These are phyloP conservation scores for Odontophorus gujanensis DNA, from an alignment of 2,113 vertebrate genomes.

Conservation along the genomic window DNA sequence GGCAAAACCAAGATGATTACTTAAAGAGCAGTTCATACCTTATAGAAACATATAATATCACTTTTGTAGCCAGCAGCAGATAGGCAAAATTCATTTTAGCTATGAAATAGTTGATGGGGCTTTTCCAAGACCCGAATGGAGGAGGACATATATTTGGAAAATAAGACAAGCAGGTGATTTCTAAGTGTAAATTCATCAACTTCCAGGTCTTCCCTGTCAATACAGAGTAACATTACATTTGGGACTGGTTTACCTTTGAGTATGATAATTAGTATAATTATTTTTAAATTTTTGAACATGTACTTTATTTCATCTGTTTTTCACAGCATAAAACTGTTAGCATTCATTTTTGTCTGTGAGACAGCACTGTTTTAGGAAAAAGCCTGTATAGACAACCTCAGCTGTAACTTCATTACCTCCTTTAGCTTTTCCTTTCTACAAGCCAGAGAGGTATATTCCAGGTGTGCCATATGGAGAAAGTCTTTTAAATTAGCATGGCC, in stretches of 20 bases:
- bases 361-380: neutral
- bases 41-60: neutral
- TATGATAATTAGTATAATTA: neutral
- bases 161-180: neutral
- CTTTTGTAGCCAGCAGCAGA: neutral
- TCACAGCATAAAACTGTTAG: neutral
- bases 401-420: neutral
- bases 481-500: neutral
- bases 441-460: neutral
- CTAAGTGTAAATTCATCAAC: neutral
- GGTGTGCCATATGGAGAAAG: neutral
- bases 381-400: neutral
- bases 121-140: neutral
- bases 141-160: neutral
- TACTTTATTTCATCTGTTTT: neutral
- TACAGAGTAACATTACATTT: neutral
- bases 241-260: neutral
- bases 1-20: neutral
- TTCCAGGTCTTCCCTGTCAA: neutral
- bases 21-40: neutral
- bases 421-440: neutral
- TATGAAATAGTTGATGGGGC: neutral
- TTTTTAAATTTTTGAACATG: neutral
- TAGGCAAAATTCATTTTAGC: neutral
- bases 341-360: neutral